Evolutionary conservation across 2,113 vertebrate genomes (phyloP).

Genomic region (Eulemur rufifrons): DNA sequence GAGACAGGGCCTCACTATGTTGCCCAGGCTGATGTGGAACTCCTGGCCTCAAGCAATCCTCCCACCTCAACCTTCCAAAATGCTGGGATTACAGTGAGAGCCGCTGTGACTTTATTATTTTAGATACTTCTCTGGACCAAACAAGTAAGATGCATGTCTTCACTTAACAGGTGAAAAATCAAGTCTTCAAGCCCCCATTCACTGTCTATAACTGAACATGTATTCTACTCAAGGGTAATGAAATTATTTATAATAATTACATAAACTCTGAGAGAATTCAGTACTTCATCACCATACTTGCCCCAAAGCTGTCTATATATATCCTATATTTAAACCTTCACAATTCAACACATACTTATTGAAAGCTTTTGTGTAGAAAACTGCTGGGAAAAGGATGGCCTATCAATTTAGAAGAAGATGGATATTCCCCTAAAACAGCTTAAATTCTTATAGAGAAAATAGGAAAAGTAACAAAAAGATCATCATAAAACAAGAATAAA

Average conservation of each 20-base stretch:
- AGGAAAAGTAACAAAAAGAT: constrained; percentile 20
- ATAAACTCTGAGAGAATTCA: background rate
- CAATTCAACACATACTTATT: constrained; percentile 8
- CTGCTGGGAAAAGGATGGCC: background rate
- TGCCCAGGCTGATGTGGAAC: no score
- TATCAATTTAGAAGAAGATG: constrained; percentile 22
- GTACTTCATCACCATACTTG: background rate
- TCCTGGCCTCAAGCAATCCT: no score
- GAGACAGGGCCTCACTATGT: no score
- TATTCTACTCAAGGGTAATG: background rate
- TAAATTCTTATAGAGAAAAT: background rate
- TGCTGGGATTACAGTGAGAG: no score
- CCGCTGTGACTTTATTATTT: background rate
- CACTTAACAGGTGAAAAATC: constrained; percentile 1
- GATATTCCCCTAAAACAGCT: background rate
- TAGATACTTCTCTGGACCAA: constrained; percentile 28
- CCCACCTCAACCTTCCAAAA: no score
- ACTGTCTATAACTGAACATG: background rate
- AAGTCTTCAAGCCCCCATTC: background rate
- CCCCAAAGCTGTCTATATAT: background rate
- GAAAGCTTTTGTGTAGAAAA: constrained; percentile 9
- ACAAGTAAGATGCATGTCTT: background rate
- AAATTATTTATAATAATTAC: constrained; percentile 30
- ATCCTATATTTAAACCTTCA: constrained; percentile 9
- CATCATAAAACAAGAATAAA: background rate